phyloP scores from a whole-genome alignment of 2,797 vertebrate species.

The Neosilurus hyrtlii region DNA sequence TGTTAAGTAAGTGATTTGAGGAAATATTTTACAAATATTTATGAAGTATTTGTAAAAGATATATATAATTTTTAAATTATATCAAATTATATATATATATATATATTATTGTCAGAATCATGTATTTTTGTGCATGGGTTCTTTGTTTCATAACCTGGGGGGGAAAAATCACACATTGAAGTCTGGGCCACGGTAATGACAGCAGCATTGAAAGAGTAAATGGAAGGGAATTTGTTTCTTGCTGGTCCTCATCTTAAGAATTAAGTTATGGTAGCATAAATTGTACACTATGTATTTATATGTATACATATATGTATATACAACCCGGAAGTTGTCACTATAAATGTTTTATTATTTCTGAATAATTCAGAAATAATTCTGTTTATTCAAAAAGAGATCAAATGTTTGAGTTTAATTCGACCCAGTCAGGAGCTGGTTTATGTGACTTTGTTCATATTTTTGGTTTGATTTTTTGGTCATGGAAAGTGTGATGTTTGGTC shows the following conservation, averaged over 20 bases:
- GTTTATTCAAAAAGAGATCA: conserved; percentile 27
- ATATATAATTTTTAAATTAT: too few relatives aligned
- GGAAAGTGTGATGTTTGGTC: background rate
- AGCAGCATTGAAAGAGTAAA: conserved; percentile 9
- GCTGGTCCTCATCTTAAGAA: background rate
- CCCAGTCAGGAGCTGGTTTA: background rate
- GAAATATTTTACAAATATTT: background rate
- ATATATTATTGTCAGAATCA: conserved; percentile 17
- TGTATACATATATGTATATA: conserved; percentile 63
- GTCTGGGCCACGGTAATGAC: conserved; percentile 6
- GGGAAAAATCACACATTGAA: background rate
- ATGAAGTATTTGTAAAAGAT: background rate
- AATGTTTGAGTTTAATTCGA: background rate
- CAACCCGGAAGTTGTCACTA: conserved; percentile 56
- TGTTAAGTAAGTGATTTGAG: background rate
- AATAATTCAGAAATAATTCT: background rate
- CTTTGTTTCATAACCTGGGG: background rate
- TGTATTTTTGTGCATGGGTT: conserved; percentile 9
- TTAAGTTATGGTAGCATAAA: conserved; percentile 33
- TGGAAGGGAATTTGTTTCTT: conserved; percentile 31
- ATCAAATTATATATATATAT: too few relatives aligned
- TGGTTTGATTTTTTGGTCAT: background rate
- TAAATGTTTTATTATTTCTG: conserved; percentile 25
- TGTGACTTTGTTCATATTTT: conserved; percentile 5
- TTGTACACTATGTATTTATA: conserved; percentile 56